Percentiles rank a stretch among this genome's conserved stretches.
Evolutionary conservation across 1,140 invertebrate genomes (phyloP).

Genomic region (Nasonia vitripennis): DNA sequence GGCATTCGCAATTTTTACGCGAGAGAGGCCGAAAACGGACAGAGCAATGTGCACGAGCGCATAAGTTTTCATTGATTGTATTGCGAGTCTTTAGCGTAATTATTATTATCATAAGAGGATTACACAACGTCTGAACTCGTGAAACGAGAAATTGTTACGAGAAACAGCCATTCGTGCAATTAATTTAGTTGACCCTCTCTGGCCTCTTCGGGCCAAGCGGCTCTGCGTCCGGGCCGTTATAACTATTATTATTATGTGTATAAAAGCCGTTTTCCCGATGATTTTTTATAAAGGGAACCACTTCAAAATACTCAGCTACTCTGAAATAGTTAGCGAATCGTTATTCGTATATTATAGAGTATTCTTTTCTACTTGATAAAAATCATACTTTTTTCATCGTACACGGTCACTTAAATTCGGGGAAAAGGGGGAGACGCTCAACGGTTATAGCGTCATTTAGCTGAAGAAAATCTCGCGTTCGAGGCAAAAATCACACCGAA

Average conservation of each 20-base stretch:
- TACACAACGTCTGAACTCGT: constrained; percentile 18
- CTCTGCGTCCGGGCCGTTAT: background rate
- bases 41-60: background rate
- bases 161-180: constrained; percentile 40
- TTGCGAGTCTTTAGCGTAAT: background rate
- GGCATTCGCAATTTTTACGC: constrained; percentile 29
- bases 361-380: background rate
- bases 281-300: background rate
- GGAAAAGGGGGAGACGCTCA: background rate
- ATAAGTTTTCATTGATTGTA: constrained; percentile 9
- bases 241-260: too few species aligned
- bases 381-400: background rate
- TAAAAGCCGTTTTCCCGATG: too few species aligned
- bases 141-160: constrained; percentile 36
- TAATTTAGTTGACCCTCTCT: constrained; percentile 18
- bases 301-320: background rate
- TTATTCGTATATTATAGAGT: background rate
- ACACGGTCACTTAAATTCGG: background rate
- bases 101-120: background rate
- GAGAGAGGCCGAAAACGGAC: background rate
- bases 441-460: background rate
- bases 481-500: background rate
- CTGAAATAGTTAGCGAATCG: background rate
- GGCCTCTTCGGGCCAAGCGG: background rate
- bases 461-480: too few species aligned